phyloP scores from a whole-genome alignment of 2,888 invertebrate genomes.

The Pelosia muscerda region DNA sequence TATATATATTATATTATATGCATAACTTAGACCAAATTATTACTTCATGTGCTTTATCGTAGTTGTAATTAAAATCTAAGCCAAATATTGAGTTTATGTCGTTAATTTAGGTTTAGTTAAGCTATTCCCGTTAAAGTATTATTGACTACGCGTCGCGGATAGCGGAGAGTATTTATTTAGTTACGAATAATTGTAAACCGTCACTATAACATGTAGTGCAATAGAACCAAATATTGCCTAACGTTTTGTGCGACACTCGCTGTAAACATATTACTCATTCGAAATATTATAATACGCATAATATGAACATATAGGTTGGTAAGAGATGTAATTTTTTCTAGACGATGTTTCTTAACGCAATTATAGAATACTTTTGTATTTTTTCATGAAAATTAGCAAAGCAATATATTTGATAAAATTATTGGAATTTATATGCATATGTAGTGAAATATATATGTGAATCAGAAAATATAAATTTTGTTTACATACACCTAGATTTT shows the following conservation, averaged over 20 bases:
- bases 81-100: slow-evolving; percentile 86
- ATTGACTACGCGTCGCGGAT: slow-evolving; percentile 71
- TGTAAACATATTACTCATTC: slow-evolving; percentile 64
- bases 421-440: slow-evolving; percentile 74
- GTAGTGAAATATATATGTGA: slow-evolving; percentile 79
- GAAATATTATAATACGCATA: slow-evolving; percentile 76
- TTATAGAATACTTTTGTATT: slow-evolving; percentile 84
- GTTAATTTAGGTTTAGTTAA: slow-evolving; percentile 76
- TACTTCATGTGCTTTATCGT: slow-evolving; percentile 85
- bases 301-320: slow-evolving; percentile 77
- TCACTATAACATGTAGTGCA: slow-evolving; percentile 53
- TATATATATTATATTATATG: slow-evolving; percentile 74
- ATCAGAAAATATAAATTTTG: slow-evolving; percentile 82
- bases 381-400: slow-evolving; percentile 80
- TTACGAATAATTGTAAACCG: slow-evolving; percentile 52
- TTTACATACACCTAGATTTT: slow-evolving; percentile 78
- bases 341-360: slow-evolving; percentile 78
- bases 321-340: slow-evolving; percentile 82
- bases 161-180: slow-evolving; percentile 82
- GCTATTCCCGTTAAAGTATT: slow-evolving; percentile 83
- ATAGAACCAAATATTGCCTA: slow-evolving; percentile 49
- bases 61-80: slow-evolving; percentile 86
- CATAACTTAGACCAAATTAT: slow-evolving; percentile 87
- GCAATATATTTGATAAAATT: slow-evolving; percentile 84
- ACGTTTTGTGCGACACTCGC: slow-evolving; percentile 61